phyloP scores from a whole-genome alignment of 2,113 vertebrate species.

The Xiphophorus maculatus region DNA sequence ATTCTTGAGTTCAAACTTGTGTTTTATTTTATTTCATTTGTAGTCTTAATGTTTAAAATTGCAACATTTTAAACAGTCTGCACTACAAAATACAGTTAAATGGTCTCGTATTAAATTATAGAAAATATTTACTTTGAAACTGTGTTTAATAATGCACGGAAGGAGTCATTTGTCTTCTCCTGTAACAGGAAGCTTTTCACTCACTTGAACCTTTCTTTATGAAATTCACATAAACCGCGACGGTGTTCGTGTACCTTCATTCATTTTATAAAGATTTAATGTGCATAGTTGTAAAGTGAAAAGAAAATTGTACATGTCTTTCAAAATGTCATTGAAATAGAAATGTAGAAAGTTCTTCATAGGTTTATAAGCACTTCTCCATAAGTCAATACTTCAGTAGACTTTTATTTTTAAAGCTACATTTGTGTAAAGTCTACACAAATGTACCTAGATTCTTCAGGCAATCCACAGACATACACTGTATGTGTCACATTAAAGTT shows the following conservation, averaged over 20 bases:
- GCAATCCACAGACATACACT: too few relatives aligned
- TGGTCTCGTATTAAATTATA: background rate
- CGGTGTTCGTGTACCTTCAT: background rate
- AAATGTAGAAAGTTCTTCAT: too few relatives aligned
- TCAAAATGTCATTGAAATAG: background rate
- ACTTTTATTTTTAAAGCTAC: too few relatives aligned
- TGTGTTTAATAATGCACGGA: background rate
- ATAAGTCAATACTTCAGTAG: too few relatives aligned
- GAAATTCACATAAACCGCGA: background rate
- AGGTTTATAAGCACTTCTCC: background rate
- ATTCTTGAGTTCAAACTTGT: too few relatives aligned
- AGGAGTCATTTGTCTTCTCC: background rate
- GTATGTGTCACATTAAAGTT: too few relatives aligned
- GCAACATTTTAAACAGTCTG: background rate
- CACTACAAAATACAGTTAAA: background rate
- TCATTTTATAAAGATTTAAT: background rate
- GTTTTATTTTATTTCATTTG: too few relatives aligned
- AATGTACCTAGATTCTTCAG: too few relatives aligned
- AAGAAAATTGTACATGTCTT: background rate
- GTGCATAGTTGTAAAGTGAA: background rate
- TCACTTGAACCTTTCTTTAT: background rate
- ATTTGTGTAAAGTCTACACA: too few relatives aligned
- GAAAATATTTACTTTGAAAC: background rate
- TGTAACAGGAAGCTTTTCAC: background rate
- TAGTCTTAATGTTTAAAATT: too few relatives aligned